Conservation (phyloP, 2,797 vertebrate species). For the Telmatherina bonti region DNA sequence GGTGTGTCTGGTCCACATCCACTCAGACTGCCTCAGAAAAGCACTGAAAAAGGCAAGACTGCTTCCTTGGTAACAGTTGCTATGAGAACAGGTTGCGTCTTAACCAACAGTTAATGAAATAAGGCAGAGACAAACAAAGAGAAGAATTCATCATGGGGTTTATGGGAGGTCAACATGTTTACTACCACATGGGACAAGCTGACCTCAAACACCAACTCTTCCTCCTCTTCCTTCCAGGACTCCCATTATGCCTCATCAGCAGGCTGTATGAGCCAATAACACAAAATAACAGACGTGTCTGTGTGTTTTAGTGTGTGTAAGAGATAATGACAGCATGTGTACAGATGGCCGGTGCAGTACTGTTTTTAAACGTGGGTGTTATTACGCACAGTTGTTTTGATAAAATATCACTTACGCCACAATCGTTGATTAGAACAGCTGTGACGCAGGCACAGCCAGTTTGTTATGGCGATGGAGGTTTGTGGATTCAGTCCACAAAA, state of each 20-base stretch:
- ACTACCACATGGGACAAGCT: slow-evolving; percentile 29
- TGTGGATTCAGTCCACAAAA: slow-evolving; percentile 22
- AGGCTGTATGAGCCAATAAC: slow-evolving; percentile 10
- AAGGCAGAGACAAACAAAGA: slow-evolving; percentile 15
- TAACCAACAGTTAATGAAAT: slow-evolving; percentile 48
- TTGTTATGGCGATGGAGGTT: slow-evolving; percentile 41
- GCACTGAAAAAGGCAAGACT: slow-evolving; percentile 46
- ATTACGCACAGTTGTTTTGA: slow-evolving; percentile 26
- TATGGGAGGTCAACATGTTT: slow-evolving; percentile 64
- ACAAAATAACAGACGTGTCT: slow-evolving; percentile 15
- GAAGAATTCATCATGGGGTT: slow-evolving; percentile 34
- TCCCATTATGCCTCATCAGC: slow-evolving; percentile 37
- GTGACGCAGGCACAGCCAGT: slow-evolving; percentile 44
- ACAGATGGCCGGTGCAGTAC: slow-evolving; percentile 32
- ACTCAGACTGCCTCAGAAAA: slow-evolving; percentile 33
- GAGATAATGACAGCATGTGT: slow-evolving; percentile 40
- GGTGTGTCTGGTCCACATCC: slow-evolving; percentile 23
- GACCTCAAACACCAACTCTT: slow-evolving; percentile 43
- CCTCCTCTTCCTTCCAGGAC: slow-evolving; percentile 35
- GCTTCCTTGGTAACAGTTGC: slow-evolving; percentile 73
- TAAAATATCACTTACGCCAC: neutral
- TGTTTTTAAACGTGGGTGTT: slow-evolving; percentile 33
- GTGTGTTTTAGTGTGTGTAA: slow-evolving; percentile 8
- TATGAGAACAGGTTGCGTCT: slow-evolving; percentile 51
- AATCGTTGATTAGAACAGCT: slow-evolving; percentile 13